Conservation (phyloP, 2,113 vertebrate species). For the Orthonyx spaldingii region DNA sequence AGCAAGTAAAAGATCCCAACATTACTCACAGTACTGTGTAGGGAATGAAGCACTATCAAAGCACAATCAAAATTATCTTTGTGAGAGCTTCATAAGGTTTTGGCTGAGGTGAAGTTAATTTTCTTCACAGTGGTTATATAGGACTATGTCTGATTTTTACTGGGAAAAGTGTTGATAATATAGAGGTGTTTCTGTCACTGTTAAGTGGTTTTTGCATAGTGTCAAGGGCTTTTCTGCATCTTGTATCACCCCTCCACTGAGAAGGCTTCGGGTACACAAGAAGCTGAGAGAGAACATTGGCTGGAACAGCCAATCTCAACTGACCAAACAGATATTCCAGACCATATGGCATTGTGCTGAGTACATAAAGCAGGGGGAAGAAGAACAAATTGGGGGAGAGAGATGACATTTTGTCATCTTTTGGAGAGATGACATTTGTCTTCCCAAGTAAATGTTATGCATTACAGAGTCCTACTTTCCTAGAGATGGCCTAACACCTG, state of each 20-base stretch:
- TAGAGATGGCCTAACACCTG: background rate
- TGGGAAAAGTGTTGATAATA: background rate
- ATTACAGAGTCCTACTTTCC: background rate
- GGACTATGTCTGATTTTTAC: background rate
- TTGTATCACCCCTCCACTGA: background rate
- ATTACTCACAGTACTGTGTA: background rate
- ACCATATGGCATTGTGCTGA: background rate
- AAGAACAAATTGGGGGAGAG: background rate
- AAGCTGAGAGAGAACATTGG: background rate
- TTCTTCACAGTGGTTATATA: background rate
- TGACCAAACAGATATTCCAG: background rate
- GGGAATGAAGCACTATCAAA: background rate
- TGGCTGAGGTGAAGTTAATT: background rate
- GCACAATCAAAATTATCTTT: background rate
- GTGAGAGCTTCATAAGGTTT: background rate
- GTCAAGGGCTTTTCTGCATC: background rate
- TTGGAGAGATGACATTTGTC: background rate
- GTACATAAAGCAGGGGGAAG: accelerated
- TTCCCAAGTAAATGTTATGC: background rate
- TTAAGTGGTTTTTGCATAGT: background rate
- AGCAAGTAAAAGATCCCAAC: background rate
- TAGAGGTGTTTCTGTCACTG: background rate
- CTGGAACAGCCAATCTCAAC: background rate
- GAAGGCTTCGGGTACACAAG: background rate
- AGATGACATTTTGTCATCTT: background rate